Evolutionary conservation across 23 tunicate genomes (phyloP), one percentile per base, ranked within the genome.

Genomic region (Oikopleura vanhoeffeni): DNA sequence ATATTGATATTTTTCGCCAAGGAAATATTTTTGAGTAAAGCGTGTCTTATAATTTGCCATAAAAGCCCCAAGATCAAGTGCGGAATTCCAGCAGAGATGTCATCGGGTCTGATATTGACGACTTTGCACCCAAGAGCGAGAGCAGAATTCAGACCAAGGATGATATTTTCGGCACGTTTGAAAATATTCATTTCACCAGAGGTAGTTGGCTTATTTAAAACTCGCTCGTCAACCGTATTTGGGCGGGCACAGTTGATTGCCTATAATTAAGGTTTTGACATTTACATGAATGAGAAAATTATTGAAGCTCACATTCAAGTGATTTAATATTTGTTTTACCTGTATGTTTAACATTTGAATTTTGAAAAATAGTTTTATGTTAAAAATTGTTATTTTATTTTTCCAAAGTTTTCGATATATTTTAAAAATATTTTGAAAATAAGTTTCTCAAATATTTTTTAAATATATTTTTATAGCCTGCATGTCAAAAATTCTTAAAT

Each of bases 121-220:
- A 95, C 89, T 85, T 84, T 95, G 86, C 99, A 95, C 41, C 99
- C 99, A 40, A 95, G 91, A 8, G 99, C 87, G 41, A 91, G 88
- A 13, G 99, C 91, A 41, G 96, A 91, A 85, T 91, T 95, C 41
- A 95, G 87, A 60, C 97, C 99, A 38, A 95, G 83, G 83, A 91
- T 95, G 67, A 95, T 40, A 67, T 95, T 95, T 88, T 95, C 99
- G 96, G 79, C 79, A 18, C 32, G 27, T 71, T 71, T 18, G 79
- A 71, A 71, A 2, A 71, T 71, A 71, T 71, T 71, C 79, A 71
- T 28, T 18, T 71, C 32, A 2, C 35, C 79, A 38, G 13, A 13
- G 13, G 64, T 49, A 49, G 13, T 49, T 49, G 64, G 24, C 64
- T 71, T 71, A 71, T 71, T 71, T 2, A 71, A 2, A 38, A 71